Conservation (phyloP, 2,113 vertebrate species). For the Orycteropus afer region DNA sequence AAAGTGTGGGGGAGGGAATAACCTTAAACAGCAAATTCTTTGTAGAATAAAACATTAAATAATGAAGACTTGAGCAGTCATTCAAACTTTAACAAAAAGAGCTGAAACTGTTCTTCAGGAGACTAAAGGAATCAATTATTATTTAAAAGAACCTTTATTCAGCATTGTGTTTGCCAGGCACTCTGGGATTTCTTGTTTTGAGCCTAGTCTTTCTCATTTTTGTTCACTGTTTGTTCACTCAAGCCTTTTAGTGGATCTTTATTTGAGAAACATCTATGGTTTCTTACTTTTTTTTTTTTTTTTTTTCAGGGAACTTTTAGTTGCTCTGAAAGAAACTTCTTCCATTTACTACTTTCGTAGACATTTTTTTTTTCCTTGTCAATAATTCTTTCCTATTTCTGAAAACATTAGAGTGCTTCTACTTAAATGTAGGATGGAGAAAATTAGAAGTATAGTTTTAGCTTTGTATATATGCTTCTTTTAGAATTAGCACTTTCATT, state of each 20-base stretch:
- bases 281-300: too few relatives aligned
- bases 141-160: constrained; percentile 30
- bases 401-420: constrained; percentile 2
- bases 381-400: not conserved
- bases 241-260: constrained; percentile 31
- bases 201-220: constrained; percentile 30
- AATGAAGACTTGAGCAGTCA: not conserved
- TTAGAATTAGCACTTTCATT: not conserved
- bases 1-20: not conserved
- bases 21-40: not conserved
- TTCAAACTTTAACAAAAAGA: constrained; percentile 11
- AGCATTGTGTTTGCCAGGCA: not conserved
- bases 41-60: constrained; percentile 8
- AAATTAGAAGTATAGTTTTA: not conserved
- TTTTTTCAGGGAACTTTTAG: constrained; percentile 4
- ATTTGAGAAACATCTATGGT: constrained; percentile 11
- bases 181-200: not conserved
- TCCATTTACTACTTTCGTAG: not conserved
- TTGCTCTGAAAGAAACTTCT: constrained; percentile 22
- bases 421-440: not conserved
- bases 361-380: not conserved
- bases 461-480: not conserved
- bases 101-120: constrained; percentile 19
- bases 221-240: constrained; percentile 34
- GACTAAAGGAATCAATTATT: not conserved